Base-by-base conservation (phyloP, 1,140 invertebrate species). In the Adelges cooleyi region DNA sequence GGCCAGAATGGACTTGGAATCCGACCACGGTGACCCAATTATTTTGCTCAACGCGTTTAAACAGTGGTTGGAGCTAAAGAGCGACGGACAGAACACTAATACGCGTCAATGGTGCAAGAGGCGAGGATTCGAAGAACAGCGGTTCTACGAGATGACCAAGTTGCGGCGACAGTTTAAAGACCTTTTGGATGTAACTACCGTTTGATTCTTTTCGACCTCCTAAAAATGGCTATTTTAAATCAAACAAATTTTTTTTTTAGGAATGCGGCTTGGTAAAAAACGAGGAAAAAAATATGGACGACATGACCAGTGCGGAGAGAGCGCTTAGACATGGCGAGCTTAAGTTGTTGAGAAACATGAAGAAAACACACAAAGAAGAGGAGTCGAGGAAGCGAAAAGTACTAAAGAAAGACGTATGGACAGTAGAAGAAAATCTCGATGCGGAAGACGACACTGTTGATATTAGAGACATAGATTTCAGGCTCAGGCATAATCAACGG, bases 141-240 rank as follows among this genome's bases (percentile, higher is more conserved):
- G 95, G 54, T 90, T 99, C 74, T 98, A 97, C 72, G 95, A 98
- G 77, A 87, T 95, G 71, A 93, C 86, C 0, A 98, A 98, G 80
- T 75, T 99, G 3, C 79, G 92, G 33, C 78, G 84, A 38, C 95
- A 98, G 75, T 94, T 98, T 73, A 83, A 87, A 74, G 84, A 89
- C 51, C 79, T 96, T 38, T 75, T 97, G 36, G 81, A 86, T 75
- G 87, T 87, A 70, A 67, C 67, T 65, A 40, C 25, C 29, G 8
- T 48, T 48, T 15, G 15, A 17, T 48, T n/a, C 6, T 48, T 48
- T 48, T 6, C 44, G n/a, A 48, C n/a, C n/a, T 48, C n/a, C 44
- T n/a, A 17, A 48, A 48, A 22, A n/a, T n/a, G n/a, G n/a, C n/a
- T n/a, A n/a, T n/a, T n/a, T n/a, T 33, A 33, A 33, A 6, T 33